These are phyloP conservation scores for Brienomyrus longianalis DNA, from an alignment of 2,113 vertebrate species.

Conservation along the genomic window DNA sequence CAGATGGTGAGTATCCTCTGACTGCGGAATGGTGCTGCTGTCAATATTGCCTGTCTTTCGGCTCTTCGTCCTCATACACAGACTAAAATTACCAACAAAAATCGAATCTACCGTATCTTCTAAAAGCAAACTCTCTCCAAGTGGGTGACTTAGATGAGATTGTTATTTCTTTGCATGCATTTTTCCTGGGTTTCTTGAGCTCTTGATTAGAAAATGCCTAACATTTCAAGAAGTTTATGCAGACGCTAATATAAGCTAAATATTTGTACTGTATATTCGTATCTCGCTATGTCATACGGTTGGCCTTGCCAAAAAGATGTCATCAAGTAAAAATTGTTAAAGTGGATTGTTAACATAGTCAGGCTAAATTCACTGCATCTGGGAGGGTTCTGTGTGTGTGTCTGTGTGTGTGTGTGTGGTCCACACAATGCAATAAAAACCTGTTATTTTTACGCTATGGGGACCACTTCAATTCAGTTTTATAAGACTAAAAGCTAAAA, in stretches of 20 bases:
- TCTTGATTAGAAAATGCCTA: not conserved
- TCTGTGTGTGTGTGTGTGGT: not conserved
- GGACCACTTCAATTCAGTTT: no score
- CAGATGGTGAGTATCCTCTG: slow-evolving; percentile 85
- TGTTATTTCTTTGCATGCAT: not conserved
- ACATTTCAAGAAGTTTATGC: not conserved
- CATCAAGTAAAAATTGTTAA: not conserved
- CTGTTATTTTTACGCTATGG: no score
- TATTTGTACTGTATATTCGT: not conserved
- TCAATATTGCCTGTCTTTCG: not conserved
- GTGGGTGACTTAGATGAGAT: not conserved
- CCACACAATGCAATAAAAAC: not conserved
- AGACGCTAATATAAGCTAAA: not conserved
- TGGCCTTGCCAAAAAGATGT: not conserved
- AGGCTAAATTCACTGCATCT: not conserved
- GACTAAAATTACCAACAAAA: not conserved
- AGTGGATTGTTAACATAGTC: not conserved
- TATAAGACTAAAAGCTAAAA: no score
- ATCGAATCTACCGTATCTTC: not conserved
- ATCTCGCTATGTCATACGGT: not conserved
- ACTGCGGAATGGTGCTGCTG: not conserved
- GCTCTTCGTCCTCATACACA: not conserved
- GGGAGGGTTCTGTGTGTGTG: not conserved
- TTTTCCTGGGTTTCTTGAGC: not conserved
- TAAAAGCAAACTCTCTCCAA: not conserved